Evolutionary conservation across 1,140 invertebrate genomes (phyloP).

Genomic region (Zelostemma sp.): DNA sequence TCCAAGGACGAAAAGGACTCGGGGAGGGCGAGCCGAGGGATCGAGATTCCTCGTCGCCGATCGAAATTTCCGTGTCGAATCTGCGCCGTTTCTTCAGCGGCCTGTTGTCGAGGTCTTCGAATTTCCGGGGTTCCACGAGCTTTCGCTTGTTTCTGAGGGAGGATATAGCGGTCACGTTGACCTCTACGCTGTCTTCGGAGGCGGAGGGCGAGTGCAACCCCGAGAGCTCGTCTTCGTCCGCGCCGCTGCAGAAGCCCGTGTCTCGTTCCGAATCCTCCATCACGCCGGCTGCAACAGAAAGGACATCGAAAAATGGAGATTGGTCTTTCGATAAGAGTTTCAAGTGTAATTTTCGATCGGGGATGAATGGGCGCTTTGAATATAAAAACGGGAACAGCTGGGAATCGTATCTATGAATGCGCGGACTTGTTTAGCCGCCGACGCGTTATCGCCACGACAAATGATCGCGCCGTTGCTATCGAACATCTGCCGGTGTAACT

Average conservation of each 20-base stretch:
- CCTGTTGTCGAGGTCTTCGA: slow-evolving; percentile 63
- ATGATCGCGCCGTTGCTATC: slow-evolving; percentile 21
- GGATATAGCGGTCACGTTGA: slow-evolving; percentile 75
- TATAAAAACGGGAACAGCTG: slow-evolving; percentile 21
- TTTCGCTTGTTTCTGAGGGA: slow-evolving; percentile 76
- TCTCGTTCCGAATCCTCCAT: slow-evolving; percentile 73
- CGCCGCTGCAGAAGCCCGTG: slow-evolving; percentile 80
- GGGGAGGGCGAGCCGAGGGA: slow-evolving; percentile 48
- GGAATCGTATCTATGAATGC: slow-evolving; percentile 13
- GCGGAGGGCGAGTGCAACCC: slow-evolving; percentile 75
- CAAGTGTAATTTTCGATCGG: too few relatives aligned
- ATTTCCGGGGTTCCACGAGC: slow-evolving; percentile 77
- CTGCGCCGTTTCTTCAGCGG: slow-evolving; percentile 77
- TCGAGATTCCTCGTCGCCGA: slow-evolving; percentile 62
- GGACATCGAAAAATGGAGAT: too few relatives aligned
- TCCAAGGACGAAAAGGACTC: slow-evolving; percentile 74
- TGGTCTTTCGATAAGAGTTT: too few relatives aligned
- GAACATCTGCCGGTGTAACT: slow-evolving; percentile 22
- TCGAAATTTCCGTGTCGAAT: slow-evolving; percentile 63
- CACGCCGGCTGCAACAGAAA: slow-evolving; percentile 58
- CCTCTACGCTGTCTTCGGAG: slow-evolving; percentile 83
- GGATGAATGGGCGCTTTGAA: too few relatives aligned
- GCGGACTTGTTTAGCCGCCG: slow-evolving; percentile 1
- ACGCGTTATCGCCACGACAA: slow-evolving; percentile 25
- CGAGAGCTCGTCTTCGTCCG: slow-evolving; percentile 76